These are phyloP conservation scores for Anas platyrhynchos DNA, from an alignment of 2,113 vertebrate genomes.

Conservation along the genomic window DNA sequence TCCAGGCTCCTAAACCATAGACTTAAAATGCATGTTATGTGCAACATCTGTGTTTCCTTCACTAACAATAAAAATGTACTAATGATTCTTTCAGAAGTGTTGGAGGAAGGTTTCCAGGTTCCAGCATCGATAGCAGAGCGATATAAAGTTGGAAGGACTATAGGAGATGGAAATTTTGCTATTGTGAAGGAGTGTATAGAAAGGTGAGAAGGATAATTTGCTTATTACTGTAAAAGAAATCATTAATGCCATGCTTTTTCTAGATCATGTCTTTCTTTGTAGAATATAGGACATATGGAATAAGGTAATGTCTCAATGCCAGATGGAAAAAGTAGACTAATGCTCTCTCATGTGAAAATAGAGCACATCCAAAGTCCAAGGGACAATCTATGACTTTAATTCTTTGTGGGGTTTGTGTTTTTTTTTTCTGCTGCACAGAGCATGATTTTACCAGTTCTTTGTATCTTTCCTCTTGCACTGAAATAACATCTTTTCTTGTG, in stretches of 20 bases:
- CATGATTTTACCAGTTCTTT: neutral
- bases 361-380: slow-evolving; percentile 12
- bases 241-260: slow-evolving; percentile 34
- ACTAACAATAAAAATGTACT: slow-evolving; percentile 75
- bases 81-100: slow-evolving; percentile 84
- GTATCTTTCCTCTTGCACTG: slow-evolving; percentile 5
- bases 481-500: neutral
- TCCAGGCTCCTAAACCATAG: slow-evolving; percentile 52
- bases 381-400: slow-evolving; percentile 16
- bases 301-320: slow-evolving; percentile 32
- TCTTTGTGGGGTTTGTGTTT: neutral
- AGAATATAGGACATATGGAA: neutral
- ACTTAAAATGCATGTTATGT: slow-evolving; percentile 63
- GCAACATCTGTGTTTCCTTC: slow-evolving; percentile 75
- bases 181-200: slow-evolving; percentile 98
- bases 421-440: neutral
- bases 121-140: slow-evolving; percentile 92
- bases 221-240: slow-evolving; percentile 35
- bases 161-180: slow-evolving; percentile 97
- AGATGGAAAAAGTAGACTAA: slow-evolving; percentile 25
- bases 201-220: slow-evolving; percentile 78
- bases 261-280: slow-evolving; percentile 39
- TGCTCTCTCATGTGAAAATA: slow-evolving; percentile 25
- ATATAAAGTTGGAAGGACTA: slow-evolving; percentile 95
- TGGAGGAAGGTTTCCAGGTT: slow-evolving; percentile 88